Evolutionary conservation across 2,797 vertebrate genomes (phyloP), one percentile per base, ranked within the genome.

Genomic region (Mus minutoides): DNA sequence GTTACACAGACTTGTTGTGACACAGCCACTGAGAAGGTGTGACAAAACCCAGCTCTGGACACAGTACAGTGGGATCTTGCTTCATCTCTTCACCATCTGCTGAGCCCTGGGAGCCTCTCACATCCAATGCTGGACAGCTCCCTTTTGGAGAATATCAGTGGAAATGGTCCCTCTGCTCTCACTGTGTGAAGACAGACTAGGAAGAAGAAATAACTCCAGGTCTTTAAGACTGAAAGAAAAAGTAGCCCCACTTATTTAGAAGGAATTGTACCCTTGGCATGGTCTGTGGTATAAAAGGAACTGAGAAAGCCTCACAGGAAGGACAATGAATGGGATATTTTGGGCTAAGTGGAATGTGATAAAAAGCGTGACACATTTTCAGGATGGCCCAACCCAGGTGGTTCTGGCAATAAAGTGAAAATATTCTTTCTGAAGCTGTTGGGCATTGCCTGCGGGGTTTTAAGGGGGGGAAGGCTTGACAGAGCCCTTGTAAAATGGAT

Each of bases 31-130:
- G 3, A 3, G 14, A 46, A 0, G 16, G 43, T 16, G 14, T 26
- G 16, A 82, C 8, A 3, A 3, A 21, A 43, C 37, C n/a, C 37
- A 26, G 6, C 31, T 22, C 3, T 0, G 6, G 26, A n/a, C 54
- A 17, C 21, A 0, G 3, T 17, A 19, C 43, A 16, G 6, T 0
- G 0, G 8, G 31, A 1, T 6, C 0, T 56, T 49, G 2, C 1
- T 46, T 22, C 67, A 1, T 29, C 60, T 52, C 40, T 16, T 86
- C 4, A 3, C 9, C 0, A 1, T 40, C 3, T 26, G 31, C 62
- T 37, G 31, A 78, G 75, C 1, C 4, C 4, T 2, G 0, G 0
- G 14, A 1, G 0, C 26, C 2, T 31, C n/a, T 22, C 1, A 0
- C 0, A 11, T 40, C 11, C 2, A 26, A 19, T 3, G 6, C 49